phyloP scores from a whole-genome alignment of 2,888 invertebrate species.

The Gordius sp. region DNA sequence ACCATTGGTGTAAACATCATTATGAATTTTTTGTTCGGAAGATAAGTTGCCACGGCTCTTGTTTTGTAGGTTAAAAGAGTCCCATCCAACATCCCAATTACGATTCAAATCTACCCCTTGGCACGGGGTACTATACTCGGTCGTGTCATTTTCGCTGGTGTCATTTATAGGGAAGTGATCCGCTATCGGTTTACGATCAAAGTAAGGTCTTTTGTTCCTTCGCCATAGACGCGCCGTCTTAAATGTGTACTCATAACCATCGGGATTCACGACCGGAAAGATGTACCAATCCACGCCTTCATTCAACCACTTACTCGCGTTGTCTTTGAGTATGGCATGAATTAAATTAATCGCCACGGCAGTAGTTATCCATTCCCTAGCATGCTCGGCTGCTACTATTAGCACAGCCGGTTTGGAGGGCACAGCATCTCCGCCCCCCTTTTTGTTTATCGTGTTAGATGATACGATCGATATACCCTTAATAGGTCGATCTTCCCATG shows the following conservation, averaged over 20 bases:
- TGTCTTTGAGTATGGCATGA: background rate
- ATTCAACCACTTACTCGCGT: background rate
- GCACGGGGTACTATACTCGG: conserved; percentile 10
- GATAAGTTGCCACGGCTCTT: no score
- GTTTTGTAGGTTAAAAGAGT: no score
- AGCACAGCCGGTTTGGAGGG: background rate
- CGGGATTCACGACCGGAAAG: background rate
- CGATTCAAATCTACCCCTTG: background rate
- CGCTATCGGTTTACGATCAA: no score
- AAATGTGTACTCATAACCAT: conserved; percentile 12
- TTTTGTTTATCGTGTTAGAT: background rate
- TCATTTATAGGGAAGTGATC: no score
- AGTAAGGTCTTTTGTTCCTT: background rate
- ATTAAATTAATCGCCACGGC: conserved; percentile 7
- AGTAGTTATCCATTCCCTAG: conserved; percentile 6
- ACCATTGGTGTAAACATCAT: background rate
- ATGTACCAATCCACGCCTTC: background rate
- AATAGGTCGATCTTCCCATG: conserved; percentile 9
- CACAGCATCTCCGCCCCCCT: no score
- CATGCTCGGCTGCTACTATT: conserved; percentile 4
- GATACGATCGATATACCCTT: background rate
- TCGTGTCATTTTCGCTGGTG: background rate
- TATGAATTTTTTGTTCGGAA: no score
- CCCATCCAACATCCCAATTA: conserved; percentile 13
- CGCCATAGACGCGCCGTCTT: background rate